Evolutionary conservation across 30 jellyfish, hydroid and myxozoan species (phyloP), one percentile per base, ranked within the genome.

Genomic region (Pseudorhiza aurosa): DNA sequence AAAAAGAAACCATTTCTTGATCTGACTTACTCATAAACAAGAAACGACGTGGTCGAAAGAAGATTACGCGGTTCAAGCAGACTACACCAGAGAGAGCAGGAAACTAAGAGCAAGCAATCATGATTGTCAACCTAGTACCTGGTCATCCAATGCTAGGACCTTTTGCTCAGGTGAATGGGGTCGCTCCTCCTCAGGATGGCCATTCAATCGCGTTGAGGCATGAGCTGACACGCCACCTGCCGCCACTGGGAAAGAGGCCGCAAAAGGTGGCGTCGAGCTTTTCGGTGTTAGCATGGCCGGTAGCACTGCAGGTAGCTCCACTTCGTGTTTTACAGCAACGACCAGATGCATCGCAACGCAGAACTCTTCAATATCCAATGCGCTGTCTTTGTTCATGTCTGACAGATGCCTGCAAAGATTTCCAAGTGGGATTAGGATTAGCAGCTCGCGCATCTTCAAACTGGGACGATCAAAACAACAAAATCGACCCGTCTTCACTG

Each of bases 291-390:
- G 88, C 55, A 89, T 21, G n/a, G 83, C 53, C 2, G 99, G 99
- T 30, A 93, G 39, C 10, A 63, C 82, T n/a, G 71, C 15, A 11
- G 99, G 99, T 31, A 93, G 59, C 28, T 93, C 97, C 28, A 87
- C 91, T 1, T 96, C 99, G 74, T 93, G 99, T 42, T 95, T 73
- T 4, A 93, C 96, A 19, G 97, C 97, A 44, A 93, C 99, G 21
- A 93, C 99, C 72, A 93, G 60, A 71, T 93, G 99, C 99, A 93
- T 93, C 15, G 99, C 99, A 76, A 93, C 87, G 78, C 96, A 87
- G 46, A 93, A 93, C 72, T 93, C 99, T 1, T 93, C 95, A 0
- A 93, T 37, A 68, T 93, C 93, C 82, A 93, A 63, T 14, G 99
- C 99, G 32, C 72, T 63, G 84, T 93, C 99, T 69, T 93, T 87